A percentile compares a stretch with the other conserved stretches of the same genome.
phyloP scores from a whole-genome alignment of 2,113 vertebrate genomes.

The Notarius lentiginosus region DNA sequence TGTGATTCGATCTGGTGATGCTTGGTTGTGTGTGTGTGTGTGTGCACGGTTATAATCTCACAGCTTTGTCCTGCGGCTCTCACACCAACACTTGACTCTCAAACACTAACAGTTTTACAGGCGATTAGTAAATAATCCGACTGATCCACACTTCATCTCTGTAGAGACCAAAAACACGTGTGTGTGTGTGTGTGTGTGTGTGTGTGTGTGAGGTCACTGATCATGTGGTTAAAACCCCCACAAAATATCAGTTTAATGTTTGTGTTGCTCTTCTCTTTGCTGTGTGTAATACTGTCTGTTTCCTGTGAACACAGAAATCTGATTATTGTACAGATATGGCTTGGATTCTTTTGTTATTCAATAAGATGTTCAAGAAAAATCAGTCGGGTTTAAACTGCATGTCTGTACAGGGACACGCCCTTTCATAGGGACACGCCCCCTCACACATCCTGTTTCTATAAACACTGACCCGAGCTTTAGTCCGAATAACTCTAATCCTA shows the following conservation, averaged over 20 bases:
- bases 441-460: neutral
- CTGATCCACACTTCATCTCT: no score
- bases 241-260: no score
- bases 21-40: neutral
- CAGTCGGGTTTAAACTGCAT: neutral
- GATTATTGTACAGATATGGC: neutral
- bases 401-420: neutral
- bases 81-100: neutral
- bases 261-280: no score
- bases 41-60: neutral
- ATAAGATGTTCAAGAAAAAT: no score
- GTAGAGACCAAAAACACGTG: no score
- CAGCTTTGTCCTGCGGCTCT: neutral
- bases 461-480: no score
- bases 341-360: no score
- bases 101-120: neutral
- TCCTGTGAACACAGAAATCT: neutral
- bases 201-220: neutral
- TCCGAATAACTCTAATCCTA: no score
- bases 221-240: no score
- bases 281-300: neutral
- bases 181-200: no score
- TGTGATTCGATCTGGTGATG: no score
- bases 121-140: neutral
- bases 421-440: no score